Evolutionary conservation across 2,888 invertebrate genomes (phyloP), one percentile per base, ranked within the genome.

Genomic region (Altica lythri): DNA sequence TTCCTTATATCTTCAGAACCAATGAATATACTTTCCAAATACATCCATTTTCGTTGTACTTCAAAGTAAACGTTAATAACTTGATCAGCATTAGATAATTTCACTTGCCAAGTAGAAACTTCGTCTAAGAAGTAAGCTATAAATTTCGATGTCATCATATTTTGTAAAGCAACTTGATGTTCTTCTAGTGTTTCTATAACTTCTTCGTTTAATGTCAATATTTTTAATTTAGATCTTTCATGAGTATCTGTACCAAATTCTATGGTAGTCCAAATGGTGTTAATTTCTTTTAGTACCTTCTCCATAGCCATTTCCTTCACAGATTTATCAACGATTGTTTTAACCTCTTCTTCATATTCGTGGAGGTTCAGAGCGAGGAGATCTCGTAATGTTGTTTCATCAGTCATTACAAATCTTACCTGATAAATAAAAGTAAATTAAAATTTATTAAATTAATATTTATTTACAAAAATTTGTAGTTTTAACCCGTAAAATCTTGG

Each of bases 221-320:
- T 71, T 60, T 85, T 85, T 10, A 89, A 76, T 51, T 86, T 85
- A 0, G 94, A 93, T 61, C 95, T 81, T n/a, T 91, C 88, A 69
- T 96, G 95, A 5, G 78, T 67, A 45, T 88, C 86, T 53, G 86
- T 85, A 32, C 85, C 86, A 65, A 96, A 95, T 72, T 91, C 90
- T 85, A 93, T 86, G 2, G 77, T 75, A 1, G 85, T 80, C 95
- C 96, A 96, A 0, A 87, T 90, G 2, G 80, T 79, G 55, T 89
- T 85, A 67, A 97, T 78, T 73, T 96, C 96, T 63, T 87, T 88
- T 5, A 97, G 80, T 0, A 89, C 86, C 75, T 95, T 95, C 72
- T 96, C 96, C 94, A 96, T 96, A n/a, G 86, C 89, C 83, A 90
- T 89, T 79, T 96, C 97, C 73, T 96, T 96, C 0, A 95, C 93